These are phyloP conservation scores for Apotomis turbidana DNA, from an alignment of 2,888 invertebrate genomes.

Conservation along the genomic window DNA sequence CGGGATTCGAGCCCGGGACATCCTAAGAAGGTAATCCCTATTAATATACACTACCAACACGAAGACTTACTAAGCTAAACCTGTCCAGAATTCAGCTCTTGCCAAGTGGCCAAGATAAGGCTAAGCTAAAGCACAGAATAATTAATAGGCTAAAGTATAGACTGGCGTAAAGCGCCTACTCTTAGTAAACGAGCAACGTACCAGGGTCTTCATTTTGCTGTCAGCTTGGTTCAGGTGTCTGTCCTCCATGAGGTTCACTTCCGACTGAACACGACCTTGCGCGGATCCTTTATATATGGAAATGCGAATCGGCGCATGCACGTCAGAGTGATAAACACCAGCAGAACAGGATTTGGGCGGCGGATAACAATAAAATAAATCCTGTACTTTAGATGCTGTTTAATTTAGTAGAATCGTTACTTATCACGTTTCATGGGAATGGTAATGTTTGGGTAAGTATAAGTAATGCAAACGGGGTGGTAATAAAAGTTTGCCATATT, in stretches of 20 bases:
- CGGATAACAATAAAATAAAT: slow-evolving; percentile 29
- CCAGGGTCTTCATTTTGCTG: slow-evolving; percentile 40
- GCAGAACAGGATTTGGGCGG: slow-evolving; percentile 27
- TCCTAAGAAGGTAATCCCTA: too few species aligned
- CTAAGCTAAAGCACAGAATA: too few species aligned
- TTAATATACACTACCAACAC: too few species aligned
- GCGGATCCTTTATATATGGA: slow-evolving; percentile 28
- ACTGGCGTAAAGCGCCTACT: slow-evolving; percentile 14
- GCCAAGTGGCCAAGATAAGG: too few species aligned
- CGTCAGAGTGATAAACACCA: not conserved
- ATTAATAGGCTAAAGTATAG: too few species aligned
- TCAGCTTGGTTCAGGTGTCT: slow-evolving; percentile 2
- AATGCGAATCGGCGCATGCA: not conserved
- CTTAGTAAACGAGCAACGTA: slow-evolving; percentile 30
- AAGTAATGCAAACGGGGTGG: too few species aligned
- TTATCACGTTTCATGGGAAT: not conserved
- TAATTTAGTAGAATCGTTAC: slow-evolving; percentile 13
- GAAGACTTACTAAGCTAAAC: too few species aligned
- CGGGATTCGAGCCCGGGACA: too few species aligned
- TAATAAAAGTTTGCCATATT: too few species aligned
- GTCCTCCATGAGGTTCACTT: slow-evolving; percentile 1
- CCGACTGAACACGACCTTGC: slow-evolving; percentile 10
- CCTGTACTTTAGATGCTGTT: slow-evolving; percentile 18
- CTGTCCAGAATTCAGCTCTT: too few species aligned
- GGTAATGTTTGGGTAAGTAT: too few species aligned